Evolutionary conservation across 2,113 vertebrate genomes (phyloP).

Genomic region (Okapia johnstoni): DNA sequence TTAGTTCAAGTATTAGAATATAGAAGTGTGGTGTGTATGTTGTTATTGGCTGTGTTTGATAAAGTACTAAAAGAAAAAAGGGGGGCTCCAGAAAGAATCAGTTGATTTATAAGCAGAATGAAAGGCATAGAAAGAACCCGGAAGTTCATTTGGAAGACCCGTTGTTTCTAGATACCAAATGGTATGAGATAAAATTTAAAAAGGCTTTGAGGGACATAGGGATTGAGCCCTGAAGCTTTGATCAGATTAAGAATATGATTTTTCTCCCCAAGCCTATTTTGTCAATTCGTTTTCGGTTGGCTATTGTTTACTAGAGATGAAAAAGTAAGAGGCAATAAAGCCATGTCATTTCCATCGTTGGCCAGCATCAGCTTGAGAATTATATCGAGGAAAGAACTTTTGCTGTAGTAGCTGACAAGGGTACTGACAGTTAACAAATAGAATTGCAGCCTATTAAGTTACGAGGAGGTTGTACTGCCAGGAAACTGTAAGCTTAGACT

Average conservation of each 20-base stretch:
- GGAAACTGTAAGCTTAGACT: not conserved
- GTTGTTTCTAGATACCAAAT: not conserved
- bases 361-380: not conserved
- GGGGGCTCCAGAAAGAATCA: not conserved
- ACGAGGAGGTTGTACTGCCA: not conserved
- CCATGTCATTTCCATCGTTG: not conserved
- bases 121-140: not conserved
- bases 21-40: not conserved
- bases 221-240: not conserved
- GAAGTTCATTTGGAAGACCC: not conserved
- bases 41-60: not conserved
- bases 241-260: not conserved
- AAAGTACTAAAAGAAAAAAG: not conserved
- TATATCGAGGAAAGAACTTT: not conserved
- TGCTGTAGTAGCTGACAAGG: not conserved
- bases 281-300: not conserved
- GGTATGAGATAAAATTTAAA: not conserved
- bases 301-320: not conserved
- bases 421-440: not conserved
- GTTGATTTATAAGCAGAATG: not conserved
- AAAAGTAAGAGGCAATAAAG: not conserved
- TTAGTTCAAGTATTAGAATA: not conserved
- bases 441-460: not conserved
- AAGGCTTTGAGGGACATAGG: not conserved
- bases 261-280: not conserved